Percentiles rank a stretch among this genome's conserved stretches.
Conservation (phyloP, 92 coral and sea anemone species). For the Plumapathes pennacea region DNA sequence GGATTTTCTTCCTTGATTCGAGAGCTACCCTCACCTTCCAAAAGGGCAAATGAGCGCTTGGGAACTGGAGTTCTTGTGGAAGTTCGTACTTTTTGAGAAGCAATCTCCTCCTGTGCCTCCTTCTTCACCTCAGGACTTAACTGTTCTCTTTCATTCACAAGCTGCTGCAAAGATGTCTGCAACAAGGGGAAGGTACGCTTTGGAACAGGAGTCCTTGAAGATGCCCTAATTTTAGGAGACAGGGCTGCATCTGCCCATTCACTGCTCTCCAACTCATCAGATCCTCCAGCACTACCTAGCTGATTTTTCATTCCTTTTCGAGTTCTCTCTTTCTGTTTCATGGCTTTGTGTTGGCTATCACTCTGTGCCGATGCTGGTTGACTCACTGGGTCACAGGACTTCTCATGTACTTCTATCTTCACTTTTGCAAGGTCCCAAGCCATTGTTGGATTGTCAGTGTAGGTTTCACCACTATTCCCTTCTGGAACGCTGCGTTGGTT, state of each 20-base stretch:
- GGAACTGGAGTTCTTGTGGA: constrained; percentile 12
- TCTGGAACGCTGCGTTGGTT: too few relatives aligned
- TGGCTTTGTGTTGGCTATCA: too few relatives aligned
- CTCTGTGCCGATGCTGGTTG: too few relatives aligned
- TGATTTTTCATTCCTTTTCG: too few relatives aligned
- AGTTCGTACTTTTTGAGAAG: constrained; percentile 1
- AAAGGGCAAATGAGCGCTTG: constrained; percentile 22
- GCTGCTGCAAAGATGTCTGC: constrained; percentile 23
- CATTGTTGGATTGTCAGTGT: too few relatives aligned
- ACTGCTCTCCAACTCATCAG: too few relatives aligned
- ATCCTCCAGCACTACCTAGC: too few relatives aligned
- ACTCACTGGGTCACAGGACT: too few relatives aligned
- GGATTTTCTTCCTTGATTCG: background rate
- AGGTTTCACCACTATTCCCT: too few relatives aligned
- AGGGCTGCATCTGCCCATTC: constrained; percentile 14
- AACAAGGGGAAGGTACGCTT: constrained; percentile 75
- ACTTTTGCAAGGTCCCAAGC: too few relatives aligned
- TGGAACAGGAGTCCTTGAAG: constrained; percentile 82
- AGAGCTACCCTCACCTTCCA: background rate
- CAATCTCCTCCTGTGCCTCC: background rate
- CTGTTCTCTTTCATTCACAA: constrained; percentile 4
- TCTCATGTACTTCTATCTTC: too few relatives aligned
- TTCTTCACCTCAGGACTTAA: background rate
- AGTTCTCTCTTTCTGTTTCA: too few relatives aligned
- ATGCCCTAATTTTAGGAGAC: constrained; percentile 63